Percentiles rank a stretch among this genome's conserved stretches.
Evolutionary conservation across 2,797 vertebrate genomes (phyloP).

Genomic region (Rhinella marina): DNA sequence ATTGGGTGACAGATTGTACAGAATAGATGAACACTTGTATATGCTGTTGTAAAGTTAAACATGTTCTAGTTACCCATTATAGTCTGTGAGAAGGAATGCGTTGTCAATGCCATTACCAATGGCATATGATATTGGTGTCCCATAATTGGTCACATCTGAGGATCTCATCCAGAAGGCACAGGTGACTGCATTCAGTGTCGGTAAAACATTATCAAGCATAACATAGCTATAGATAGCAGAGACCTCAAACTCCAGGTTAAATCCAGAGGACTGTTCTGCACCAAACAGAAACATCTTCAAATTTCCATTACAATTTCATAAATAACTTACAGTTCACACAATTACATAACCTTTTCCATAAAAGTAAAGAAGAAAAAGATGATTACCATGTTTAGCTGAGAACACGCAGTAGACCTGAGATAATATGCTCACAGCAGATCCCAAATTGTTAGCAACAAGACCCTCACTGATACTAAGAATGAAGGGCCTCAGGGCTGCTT

Average conservation of each 20-base stretch:
- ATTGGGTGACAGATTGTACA: neutral
- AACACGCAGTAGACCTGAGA: neutral
- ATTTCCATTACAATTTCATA: neutral
- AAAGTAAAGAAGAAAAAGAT: neutral
- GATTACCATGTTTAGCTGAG: neutral
- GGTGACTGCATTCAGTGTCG: constrained; percentile 86
- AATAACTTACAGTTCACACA: neutral
- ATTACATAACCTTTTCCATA: neutral
- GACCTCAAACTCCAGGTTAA: constrained; percentile 97
- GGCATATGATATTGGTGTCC: constrained; percentile 94
- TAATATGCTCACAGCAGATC: neutral
- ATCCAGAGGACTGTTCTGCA: constrained; percentile 92
- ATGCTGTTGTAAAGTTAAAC: neutral
- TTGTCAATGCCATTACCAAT: constrained; percentile 92
- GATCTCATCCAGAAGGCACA: constrained; percentile 98
- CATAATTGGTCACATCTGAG: constrained; percentile 88
- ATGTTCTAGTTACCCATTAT: constrained; percentile 86
- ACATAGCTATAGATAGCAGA: constrained; percentile 94
- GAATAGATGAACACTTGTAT: neutral
- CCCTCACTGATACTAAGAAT: neutral
- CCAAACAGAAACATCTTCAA: constrained; percentile 63
- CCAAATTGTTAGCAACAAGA: neutral
- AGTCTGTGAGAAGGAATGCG: constrained; percentile 95
- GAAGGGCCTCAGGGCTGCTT: too few relatives aligned
- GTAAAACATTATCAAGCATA: constrained; percentile 90